Conservation (phyloP, 2,888 invertebrate species). For the Dasypogon diadema region DNA sequence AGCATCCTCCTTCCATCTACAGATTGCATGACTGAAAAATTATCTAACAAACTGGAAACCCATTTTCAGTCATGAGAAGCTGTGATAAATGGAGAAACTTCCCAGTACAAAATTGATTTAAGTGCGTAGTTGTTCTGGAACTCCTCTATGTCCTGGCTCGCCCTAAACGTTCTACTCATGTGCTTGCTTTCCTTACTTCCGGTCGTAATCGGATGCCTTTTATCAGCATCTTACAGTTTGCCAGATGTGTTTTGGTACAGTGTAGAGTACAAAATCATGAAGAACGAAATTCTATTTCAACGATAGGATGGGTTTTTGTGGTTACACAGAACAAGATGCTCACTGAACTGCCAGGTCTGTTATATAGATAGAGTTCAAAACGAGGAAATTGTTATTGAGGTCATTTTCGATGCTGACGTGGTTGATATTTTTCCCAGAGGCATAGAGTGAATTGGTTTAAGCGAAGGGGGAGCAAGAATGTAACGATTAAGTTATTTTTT, state of each 20-base stretch:
- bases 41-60: constrained; percentile 2
- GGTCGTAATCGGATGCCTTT: constrained; percentile 30
- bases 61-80: background rate
- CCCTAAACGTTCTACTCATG: background rate
- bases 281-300: background rate
- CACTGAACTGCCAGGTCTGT: background rate
- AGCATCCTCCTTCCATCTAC: background rate
- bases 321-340: background rate
- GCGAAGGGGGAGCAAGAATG: too few relatives aligned
- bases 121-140: constrained; percentile 17
- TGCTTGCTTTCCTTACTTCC: constrained; percentile 6
- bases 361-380: background rate
- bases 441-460: too few relatives aligned
- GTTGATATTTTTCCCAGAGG: too few relatives aligned
- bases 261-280: background rate
- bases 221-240: constrained; percentile 21
- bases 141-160: background rate
- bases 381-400: background rate
- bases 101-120: constrained; percentile 32
- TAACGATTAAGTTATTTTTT: too few relatives aligned
- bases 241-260: background rate
- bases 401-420: background rate
- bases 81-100: constrained; percentile 27
- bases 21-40: background rate
- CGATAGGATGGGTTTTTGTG: background rate